Base-by-base conservation (phyloP, 1,140 invertebrate genomes). In the Solenopsis fugax region DNA sequence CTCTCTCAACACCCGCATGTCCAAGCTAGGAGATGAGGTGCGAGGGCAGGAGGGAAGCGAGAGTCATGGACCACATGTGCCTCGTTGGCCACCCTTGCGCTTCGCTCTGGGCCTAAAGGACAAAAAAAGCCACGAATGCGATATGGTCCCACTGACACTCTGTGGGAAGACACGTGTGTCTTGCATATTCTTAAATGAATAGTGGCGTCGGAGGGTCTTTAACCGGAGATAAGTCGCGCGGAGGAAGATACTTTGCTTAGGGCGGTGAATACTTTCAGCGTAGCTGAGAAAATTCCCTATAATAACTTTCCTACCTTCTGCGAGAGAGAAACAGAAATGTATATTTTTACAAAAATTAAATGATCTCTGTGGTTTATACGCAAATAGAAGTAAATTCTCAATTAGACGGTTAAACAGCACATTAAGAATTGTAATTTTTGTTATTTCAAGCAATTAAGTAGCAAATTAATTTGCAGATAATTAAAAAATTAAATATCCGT, bases 121-220 rank as follows among this genome's bases (percentile, higher is more conserved):
- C 64, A 77, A 86, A 88, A 89, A 91, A 88, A 81, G 65, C 65
- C 29, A 87, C 81, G 90, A 91, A 89, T 89, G 90, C 89, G 90
- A 91, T 91, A 91, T 84, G 85, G 50, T 37, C 82, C 82, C 60
- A 78, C 58, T 88, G 90, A 91, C 89, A 86, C 77, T 87, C 90
- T 92, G 91, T 92, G 92, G 91, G 91, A 92, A 92, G 88, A 90
- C 90, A 91, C 88, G 91, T 92, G 89, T 62, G 90, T 90, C 86
- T 86, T 91, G 87, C 85, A 91, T 90, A 91, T 85, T 87, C 58
- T 45, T 85, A 78, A 87, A 87, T 60, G 50, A 88, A 76, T 62
- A 58, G 73, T 52, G 56, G 82, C 60, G 85, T 67, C 50, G 18
- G 89, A 86, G 75, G 87, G 72, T 90, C 88, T 90, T 90, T 84